Evolutionary conservation across 2,797 vertebrate species (phyloP).

Genomic region (Ispidina picta): DNA sequence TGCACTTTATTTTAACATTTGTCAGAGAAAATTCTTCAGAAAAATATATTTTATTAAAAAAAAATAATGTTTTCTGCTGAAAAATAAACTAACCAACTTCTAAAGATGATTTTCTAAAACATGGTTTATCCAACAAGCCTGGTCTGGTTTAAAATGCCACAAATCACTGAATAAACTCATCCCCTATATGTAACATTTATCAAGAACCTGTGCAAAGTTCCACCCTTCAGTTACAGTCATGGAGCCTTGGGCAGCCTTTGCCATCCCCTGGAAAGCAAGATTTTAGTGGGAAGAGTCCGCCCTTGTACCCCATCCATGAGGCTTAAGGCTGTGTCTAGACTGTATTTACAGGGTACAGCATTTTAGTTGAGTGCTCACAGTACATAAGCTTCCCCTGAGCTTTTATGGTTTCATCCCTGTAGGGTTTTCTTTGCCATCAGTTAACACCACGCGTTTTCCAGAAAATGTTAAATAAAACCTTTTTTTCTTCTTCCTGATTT

Average conservation of each 20-base stretch:
- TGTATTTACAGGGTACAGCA: background rate
- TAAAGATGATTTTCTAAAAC: background rate
- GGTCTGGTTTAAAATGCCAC: background rate
- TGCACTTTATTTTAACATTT: background rate
- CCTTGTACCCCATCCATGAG: rapidly evolving
- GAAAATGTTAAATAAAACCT: background rate
- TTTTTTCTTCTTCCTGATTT: background rate
- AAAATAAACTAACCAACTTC: background rate
- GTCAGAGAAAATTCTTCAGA: background rate
- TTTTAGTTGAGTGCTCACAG: background rate
- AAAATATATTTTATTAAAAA: background rate
- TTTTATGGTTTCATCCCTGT: background rate
- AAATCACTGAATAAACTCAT: background rate
- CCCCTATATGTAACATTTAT: background rate
- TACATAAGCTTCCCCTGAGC: background rate
- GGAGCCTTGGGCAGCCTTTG: background rate
- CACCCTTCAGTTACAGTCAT: background rate
- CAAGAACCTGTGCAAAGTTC: background rate
- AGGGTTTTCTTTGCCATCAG: background rate
- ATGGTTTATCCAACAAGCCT: background rate
- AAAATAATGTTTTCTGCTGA: background rate
- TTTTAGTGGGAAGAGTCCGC: rapidly evolving
- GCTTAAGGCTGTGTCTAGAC: background rate
- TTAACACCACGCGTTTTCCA: background rate
- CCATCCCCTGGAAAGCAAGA: background rate